Evolutionary conservation across 2,888 invertebrate genomes (phyloP), one percentile per base, ranked within the genome.

Genomic region (Exephanes ischioxanthus): DNA sequence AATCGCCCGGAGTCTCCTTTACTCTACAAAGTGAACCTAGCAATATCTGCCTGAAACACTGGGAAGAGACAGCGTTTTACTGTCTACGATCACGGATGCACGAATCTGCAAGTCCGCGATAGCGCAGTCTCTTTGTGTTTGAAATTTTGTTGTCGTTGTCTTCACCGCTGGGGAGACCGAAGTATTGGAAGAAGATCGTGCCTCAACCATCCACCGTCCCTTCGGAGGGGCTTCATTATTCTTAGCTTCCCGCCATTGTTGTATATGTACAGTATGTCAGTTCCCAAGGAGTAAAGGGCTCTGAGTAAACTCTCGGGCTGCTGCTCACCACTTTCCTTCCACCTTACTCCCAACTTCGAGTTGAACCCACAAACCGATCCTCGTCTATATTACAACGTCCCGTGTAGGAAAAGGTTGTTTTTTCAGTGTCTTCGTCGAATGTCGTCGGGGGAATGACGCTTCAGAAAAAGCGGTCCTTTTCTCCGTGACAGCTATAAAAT

Each of bases 171-270:
- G 30, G 33, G 6, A 6, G 30, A 14, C 9, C 41, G 45, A 30
- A 11, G 30, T 19, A 9, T 16, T n/a, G 45, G 33, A 16, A 41
- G 51, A 58, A 61, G 45, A 73, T 75, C 61, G 53, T 30, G 63
- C 14, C 30, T 30, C 51, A 58, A 22, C 51, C 11, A 19, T 30
- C 22, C 19, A 63, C 41, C 70, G 26, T 53, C 70, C 16, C 68
- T 80, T 51, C 70, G 30, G 63, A 19, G 16, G 37, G 55, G 51
- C 63, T 83, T 70, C 75, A 75, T 83, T 75, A 71, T 80, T 80
- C 63, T 55, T 53, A 70, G 53, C 37, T 22, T 63, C 53, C 41
- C 63, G 11, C 22, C 67, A 70, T 41, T 30, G 33, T 45, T 26
- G 4, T 58, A 11, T 53, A 37, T 73, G 75, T 26, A 75, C 14